Evolutionary conservation across 2,113 vertebrate species (phyloP), one percentile per base, ranked within the genome.

Genomic region (Vidua macroura): DNA sequence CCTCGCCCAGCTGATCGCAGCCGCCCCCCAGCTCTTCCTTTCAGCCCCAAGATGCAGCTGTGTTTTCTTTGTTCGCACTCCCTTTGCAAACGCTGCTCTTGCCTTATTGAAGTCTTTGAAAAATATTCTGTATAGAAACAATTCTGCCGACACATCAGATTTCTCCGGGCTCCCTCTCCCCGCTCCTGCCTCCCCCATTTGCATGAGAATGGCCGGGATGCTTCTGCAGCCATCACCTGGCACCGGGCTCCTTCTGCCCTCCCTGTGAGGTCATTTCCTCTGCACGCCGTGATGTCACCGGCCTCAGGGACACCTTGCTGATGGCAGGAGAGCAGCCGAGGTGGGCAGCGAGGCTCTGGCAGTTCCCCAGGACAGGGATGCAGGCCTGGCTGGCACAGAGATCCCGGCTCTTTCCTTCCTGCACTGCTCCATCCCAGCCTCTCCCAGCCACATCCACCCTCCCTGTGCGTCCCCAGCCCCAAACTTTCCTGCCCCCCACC

Each of bases 31-130:
- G 95, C 95, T 95, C 95, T 76, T 64, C 90, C 95, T 95, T 95
- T 95, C 91, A 87, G 62, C 79, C 79, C 86, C 87, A 91, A 96
- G 94, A 95, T 64, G 96, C 95, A 97, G 97, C 97, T 97, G 95
- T 84, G 88, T 76, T 94, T 75, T 78, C 92, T 96, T 95, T 97
- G 97, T 96, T 94, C 87, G 7, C 68, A 18, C 75, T 88, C 93
- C 86, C 90, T 88, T 93, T 96, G 79, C 95, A 90, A 93, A 53
- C 70, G 88, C 88, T 93, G 81, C 90, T 92, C 67, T 83, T 82
- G 90, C 89, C 91, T 95, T 95, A 78, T 89, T 93, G 90, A 95
- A 93, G 85, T 93, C 93, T 96, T 93, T 96, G 89, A 92, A 94
- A 96, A 95, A 88, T 91, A 93, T 74, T 92, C 88, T 55, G 86